These are phyloP conservation scores for Mormyrus lacerda DNA, from an alignment of 2,113 vertebrate species.

Conservation along the genomic window DNA sequence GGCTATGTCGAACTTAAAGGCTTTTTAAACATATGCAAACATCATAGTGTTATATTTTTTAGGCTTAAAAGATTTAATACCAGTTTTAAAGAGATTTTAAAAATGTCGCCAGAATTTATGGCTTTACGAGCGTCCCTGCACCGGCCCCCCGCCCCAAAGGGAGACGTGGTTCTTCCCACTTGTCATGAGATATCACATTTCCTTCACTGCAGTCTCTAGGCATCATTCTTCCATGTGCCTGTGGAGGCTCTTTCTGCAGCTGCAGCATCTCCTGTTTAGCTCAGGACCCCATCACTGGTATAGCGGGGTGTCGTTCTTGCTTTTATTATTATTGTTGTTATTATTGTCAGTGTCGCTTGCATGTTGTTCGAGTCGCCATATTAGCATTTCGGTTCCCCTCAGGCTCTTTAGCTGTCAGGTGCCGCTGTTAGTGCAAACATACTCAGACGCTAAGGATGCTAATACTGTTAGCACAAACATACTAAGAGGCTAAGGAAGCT, in stretches of 20 bases:
- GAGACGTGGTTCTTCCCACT: background rate
- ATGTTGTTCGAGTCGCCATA: background rate
- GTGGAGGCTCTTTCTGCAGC: background rate
- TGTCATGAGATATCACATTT: background rate
- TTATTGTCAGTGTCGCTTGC: background rate
- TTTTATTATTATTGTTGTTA: background rate
- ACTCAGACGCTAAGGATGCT: background rate
- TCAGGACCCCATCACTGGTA: background rate
- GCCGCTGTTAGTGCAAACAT: too few species aligned
- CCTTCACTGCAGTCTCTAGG: background rate
- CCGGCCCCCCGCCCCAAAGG: background rate
- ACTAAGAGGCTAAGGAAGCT: background rate
- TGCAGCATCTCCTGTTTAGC: background rate
- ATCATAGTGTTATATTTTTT: background rate
- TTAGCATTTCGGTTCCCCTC: background rate
- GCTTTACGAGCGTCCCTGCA: background rate
- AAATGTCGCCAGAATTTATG: slow-evolving; percentile 4
- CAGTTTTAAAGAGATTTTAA: background rate
- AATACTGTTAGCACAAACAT: background rate
- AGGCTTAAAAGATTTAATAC: background rate
- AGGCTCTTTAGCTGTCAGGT: background rate
- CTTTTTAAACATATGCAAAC: background rate
- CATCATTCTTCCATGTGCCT: background rate
- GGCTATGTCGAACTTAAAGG: background rate
- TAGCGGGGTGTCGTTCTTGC: background rate